Evolutionary conservation across 2,888 invertebrate genomes (phyloP).

Genomic region (Isoperla grammatica): DNA sequence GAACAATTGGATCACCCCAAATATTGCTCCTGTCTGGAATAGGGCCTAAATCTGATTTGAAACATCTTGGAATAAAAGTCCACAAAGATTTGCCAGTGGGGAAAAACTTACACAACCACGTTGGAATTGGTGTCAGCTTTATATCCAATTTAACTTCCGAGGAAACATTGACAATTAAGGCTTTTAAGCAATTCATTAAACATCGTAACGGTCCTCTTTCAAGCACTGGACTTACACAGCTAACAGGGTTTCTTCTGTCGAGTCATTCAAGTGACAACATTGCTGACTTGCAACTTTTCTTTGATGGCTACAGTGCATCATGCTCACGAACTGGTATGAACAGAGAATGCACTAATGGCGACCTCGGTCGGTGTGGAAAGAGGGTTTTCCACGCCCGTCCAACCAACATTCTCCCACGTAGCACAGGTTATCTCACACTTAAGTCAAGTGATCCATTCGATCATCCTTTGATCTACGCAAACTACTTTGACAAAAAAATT

Average conservation of each 20-base stretch:
- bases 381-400: conserved; percentile 31
- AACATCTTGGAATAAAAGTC: conserved; percentile 51
- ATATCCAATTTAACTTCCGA: conserved; percentile 41
- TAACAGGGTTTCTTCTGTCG: conserved; percentile 59
- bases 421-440: conserved; percentile 41
- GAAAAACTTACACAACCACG: conserved; percentile 58
- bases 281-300: conserved; percentile 63
- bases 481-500: conserved; percentile 63
- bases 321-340: conserved; percentile 52
- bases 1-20: conserved; percentile 85
- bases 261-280: conserved; percentile 52
- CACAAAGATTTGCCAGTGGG: conserved; percentile 63
- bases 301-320: conserved; percentile 56
- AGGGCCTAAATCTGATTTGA: conserved; percentile 48
- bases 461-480: conserved; percentile 66
- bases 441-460: conserved; percentile 61
- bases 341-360: conserved; percentile 28
- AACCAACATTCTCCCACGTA: conserved; percentile 36
- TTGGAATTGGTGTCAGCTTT: conserved; percentile 54
- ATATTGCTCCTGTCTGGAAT: conserved; percentile 80
- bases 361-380: conserved; percentile 11
- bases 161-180: conserved; percentile 36
- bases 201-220: conserved; percentile 57
- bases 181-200: conserved; percentile 55
- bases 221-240: conserved; percentile 60